Evolutionary conservation across 2,888 invertebrate genomes (phyloP), one percentile per base, ranked within the genome.

Genomic region (Cyaniris semiargus): DNA sequence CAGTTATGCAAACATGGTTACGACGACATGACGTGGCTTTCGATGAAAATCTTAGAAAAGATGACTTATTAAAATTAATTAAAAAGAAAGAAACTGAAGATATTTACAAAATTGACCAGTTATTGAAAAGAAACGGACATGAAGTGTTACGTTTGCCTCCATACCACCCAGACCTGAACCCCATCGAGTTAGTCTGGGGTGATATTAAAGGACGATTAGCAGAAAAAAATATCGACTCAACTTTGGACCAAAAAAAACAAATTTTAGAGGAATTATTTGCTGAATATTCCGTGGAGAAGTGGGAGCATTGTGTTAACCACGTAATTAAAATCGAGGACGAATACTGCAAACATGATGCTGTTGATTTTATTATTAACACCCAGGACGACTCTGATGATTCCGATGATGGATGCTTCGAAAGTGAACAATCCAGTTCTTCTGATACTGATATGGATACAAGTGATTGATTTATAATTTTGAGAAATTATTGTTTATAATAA

Each of bases 121-220:
- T 77, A 34, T 77, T 60, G 21, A 74, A 74, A 18, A n/a, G 18
- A 38, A 27, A 21, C 10, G 60, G 66, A 15, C 44, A 72, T 23
- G 60, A 77, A 74, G 60, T 77, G 7, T 72, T 38, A 58, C 18
- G 58, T 3, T 44, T 44, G 44, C 44, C 44, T 44, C 44, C 44
- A 44, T 44, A 44, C 44, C 44, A 44, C 31, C 27, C 70, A 44
- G 53, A 60, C 72, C n/a, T 77, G 27, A 77, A 74, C 60, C 66
- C 75, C 23, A 77, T 77, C 44, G 66, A 74, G 27, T 75, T 75
- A 38, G 77, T 75, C 21, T 72, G 77, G 60, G 38, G 72, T 8
- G 60, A 66, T 44, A 74, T 74, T 15, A 77, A 74, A 60, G 77
- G 60, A 77, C 74, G 72, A 48, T 48, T 75, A 48, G 53, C 53